These are phyloP conservation scores for Romanomermis culicivorax DNA, from an alignment of 2,888 invertebrate genomes.

Conservation along the genomic window DNA sequence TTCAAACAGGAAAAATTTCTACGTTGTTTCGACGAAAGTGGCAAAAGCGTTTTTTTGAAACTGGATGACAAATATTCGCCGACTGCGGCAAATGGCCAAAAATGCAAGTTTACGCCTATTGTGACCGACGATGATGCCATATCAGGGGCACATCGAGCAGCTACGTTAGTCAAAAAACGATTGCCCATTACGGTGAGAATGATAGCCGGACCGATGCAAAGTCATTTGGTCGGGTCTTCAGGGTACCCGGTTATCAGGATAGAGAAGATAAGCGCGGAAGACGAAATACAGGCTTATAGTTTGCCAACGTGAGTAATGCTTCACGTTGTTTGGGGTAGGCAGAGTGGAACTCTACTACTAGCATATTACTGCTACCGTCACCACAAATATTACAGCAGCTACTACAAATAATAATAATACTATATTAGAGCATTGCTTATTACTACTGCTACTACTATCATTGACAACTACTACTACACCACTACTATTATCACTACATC, in stretches of 20 bases:
- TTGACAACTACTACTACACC: too few relatives aligned
- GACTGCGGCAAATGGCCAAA: conserved; percentile 55
- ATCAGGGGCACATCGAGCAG: conserved; percentile 74
- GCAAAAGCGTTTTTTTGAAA: conserved; percentile 56
- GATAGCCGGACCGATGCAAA: conserved; percentile 39
- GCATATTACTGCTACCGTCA: too few relatives aligned
- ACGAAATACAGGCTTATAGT: conserved; percentile 31
- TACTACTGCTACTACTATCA: too few relatives aligned
- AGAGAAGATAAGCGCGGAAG: not conserved
- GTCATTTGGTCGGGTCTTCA: not conserved
- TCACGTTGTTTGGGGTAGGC: too few relatives aligned
- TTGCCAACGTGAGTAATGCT: too few relatives aligned
- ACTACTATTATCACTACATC: too few relatives aligned
- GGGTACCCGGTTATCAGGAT: conserved; percentile 3
- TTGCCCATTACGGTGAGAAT: conserved; percentile 74
- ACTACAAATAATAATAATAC: too few relatives aligned
- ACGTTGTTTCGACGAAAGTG: conserved; percentile 62
- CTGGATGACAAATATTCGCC: too few relatives aligned
- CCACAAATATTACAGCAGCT: too few relatives aligned
- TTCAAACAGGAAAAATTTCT: conserved; percentile 37
- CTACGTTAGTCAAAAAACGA: conserved; percentile 57
- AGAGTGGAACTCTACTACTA: too few relatives aligned
- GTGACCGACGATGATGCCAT: conserved; percentile 70
- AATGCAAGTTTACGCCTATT: conserved; percentile 71
- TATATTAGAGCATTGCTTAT: too few relatives aligned